phyloP scores from a whole-genome alignment of 2,888 invertebrate species.

The Himalopsyche kuldschensis region DNA sequence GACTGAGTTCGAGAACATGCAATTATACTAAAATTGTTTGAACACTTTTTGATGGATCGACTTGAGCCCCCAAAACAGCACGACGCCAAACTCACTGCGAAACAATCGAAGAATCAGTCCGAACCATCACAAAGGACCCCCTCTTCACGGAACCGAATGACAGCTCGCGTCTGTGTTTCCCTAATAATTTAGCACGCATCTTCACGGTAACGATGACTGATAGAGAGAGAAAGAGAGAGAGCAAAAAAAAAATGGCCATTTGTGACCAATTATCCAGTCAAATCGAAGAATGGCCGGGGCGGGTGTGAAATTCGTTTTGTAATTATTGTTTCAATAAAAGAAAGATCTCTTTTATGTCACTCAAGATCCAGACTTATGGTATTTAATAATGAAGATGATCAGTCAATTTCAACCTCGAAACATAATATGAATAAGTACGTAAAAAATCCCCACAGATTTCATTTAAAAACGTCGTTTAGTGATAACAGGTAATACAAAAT shows the following conservation, averaged over 20 bases:
- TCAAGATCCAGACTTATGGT: not conserved
- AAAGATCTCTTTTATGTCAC: not conserved
- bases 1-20: no score
- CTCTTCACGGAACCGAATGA: not conserved
- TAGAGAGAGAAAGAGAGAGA: no score
- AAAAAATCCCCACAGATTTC: no score
- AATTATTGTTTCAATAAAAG: not conserved
- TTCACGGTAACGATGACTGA: not conserved
- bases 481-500: no score
- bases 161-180: not conserved
- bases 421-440: no score
- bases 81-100: not conserved
- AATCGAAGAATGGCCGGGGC: not conserved
- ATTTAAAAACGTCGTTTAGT: no score
- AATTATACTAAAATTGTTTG: no score
- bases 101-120: not conserved
- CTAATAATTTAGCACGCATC: conserved; percentile 1
- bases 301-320: not conserved
- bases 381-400: no score
- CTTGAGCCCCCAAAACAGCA: not conserved
- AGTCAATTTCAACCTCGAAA: no score
- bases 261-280: conserved; percentile 1
- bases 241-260: not conserved
- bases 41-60: not conserved
- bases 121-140: not conserved